Evolutionary conservation across 2,113 vertebrate genomes (phyloP).

Genomic region (Guaruba guarouba): DNA sequence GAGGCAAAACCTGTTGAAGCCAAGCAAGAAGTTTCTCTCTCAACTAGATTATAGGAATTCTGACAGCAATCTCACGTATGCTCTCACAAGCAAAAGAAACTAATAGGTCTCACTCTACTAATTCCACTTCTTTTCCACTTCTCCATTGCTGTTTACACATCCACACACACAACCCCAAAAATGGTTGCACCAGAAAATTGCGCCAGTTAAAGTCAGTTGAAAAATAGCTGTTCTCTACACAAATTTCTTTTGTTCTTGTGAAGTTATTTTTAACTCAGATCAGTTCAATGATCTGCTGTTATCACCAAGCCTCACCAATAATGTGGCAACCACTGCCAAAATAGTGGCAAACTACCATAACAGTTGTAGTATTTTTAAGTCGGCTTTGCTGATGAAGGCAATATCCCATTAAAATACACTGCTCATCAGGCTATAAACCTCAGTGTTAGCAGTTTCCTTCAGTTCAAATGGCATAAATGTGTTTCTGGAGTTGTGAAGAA

Average conservation of each 20-base stretch:
- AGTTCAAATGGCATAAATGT: background rate
- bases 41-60: background rate
- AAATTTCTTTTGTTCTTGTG: background rate
- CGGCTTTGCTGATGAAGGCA: background rate
- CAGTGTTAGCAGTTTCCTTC: background rate
- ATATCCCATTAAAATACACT: background rate
- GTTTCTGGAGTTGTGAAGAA: background rate
- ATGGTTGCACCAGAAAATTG: rapidly evolving
- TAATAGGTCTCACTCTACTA: background rate
- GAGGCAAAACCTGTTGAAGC: background rate
- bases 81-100: background rate
- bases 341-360: background rate
- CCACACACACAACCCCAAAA: background rate
- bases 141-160: rapidly evolving
- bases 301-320: background rate
- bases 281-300: background rate
- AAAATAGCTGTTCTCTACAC: background rate
- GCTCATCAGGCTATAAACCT: background rate
- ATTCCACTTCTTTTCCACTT: rapidly evolving
- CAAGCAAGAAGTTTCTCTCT: background rate
- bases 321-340: background rate
- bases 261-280: background rate
- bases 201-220: background rate
- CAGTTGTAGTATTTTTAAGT: background rate
- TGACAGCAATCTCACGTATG: rapidly evolving